Evolutionary conservation across 2,888 invertebrate genomes (phyloP).

Genomic region (Ernsta delagoae): DNA sequence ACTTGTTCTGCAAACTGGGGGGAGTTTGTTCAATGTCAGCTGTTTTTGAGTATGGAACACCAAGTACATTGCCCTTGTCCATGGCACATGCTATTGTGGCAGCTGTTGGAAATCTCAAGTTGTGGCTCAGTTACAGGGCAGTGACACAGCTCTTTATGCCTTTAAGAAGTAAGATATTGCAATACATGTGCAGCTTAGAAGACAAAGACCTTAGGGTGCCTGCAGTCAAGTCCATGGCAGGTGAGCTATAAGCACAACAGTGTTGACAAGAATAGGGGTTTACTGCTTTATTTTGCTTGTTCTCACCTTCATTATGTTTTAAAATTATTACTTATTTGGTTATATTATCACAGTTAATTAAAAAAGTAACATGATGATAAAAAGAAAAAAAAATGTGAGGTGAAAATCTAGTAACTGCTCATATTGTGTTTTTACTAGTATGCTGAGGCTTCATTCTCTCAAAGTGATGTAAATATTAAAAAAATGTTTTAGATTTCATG

Average conservation of each 20-base stretch:
- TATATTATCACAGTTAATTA: too few species aligned
- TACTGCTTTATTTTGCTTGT: background rate
- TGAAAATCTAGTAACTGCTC: too few species aligned
- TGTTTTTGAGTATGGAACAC: slow-evolving; percentile 92
- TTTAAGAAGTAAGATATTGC: slow-evolving; percentile 92
- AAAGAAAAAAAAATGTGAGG: too few species aligned
- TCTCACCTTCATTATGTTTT: too few species aligned
- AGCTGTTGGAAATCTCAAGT: slow-evolving; percentile 95
- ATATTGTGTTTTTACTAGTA: background rate
- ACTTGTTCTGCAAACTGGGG: slow-evolving; percentile 95
- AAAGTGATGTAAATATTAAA: background rate
- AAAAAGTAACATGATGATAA: too few species aligned
- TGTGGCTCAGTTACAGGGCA: slow-evolving; percentile 96
- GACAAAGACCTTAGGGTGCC: slow-evolving; percentile 96
- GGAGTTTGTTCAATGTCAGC: slow-evolving; percentile 94
- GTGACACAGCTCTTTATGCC: slow-evolving; percentile 95
- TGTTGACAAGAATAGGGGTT: background rate
- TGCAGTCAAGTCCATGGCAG: slow-evolving; percentile 96
- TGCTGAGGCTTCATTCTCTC: background rate
- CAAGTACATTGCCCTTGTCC: slow-evolving; percentile 91
- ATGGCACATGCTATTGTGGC: slow-evolving; percentile 97
- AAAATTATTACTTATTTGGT: too few species aligned
- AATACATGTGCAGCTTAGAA: slow-evolving; percentile 96
- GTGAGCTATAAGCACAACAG: slow-evolving; percentile 67
- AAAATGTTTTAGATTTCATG: slow-evolving; percentile 89